These are phyloP conservation scores for Todus mexicanus DNA, from an alignment of 2,797 vertebrate genomes.

Conservation along the genomic window DNA sequence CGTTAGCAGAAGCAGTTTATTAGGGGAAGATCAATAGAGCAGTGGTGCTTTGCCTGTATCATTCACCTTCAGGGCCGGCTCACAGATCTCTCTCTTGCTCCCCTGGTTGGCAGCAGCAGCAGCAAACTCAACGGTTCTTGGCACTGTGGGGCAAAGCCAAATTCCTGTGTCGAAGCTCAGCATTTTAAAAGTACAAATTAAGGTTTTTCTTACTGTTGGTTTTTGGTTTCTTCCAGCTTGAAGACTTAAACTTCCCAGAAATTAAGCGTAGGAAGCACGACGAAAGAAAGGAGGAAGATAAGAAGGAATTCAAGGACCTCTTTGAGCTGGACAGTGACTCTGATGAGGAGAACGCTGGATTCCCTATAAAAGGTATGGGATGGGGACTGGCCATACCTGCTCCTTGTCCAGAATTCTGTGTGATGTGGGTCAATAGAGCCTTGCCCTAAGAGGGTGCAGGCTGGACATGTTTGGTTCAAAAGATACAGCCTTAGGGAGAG, in stretches of 20 bases:
- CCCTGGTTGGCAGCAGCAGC: not conserved
- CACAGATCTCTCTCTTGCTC: not conserved
- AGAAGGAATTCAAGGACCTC: conserved; percentile 90
- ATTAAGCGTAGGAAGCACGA: conserved; percentile 86
- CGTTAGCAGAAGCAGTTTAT: not conserved
- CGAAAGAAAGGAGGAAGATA: conserved; percentile 84
- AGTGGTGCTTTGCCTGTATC: not conserved
- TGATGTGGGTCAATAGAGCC: not conserved
- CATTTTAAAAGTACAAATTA: not conserved
- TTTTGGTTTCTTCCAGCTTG: conserved; percentile 74
- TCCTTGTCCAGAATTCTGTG: not conserved
- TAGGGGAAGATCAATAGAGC: not conserved
- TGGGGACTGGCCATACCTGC: not conserved
- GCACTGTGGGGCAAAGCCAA: not conserved
- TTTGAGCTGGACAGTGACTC: conserved; percentile 88
- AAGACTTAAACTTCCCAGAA: conserved; percentile 91
- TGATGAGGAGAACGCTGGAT: conserved; percentile 69
- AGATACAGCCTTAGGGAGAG: rapidly evolving
- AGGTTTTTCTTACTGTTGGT: not conserved
- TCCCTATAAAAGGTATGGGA: conserved; percentile 79
- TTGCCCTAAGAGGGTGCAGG: not conserved
- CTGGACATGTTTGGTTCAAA: rapidly evolving
- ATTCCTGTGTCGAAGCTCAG: not conserved
- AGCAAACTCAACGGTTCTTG: not conserved
- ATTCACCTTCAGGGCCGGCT: not conserved